Base-by-base conservation (phyloP, 2,888 invertebrate species). In the Ichneumoninae sp. region DNA sequence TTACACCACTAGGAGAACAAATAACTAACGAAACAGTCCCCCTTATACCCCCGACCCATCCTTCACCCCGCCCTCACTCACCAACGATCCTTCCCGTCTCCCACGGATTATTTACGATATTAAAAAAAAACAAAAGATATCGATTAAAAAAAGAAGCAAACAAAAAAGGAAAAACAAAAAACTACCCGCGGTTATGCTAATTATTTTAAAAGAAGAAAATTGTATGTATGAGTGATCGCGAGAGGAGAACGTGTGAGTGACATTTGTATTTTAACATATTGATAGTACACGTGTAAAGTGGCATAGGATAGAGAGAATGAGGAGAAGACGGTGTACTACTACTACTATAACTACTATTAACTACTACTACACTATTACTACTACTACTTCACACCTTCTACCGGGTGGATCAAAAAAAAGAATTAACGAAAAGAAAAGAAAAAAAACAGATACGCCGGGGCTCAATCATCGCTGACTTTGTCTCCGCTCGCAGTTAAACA, bases 231-330 rank as follows among this genome's bases (percentile, higher is more conserved):
- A 85, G 86, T 88, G 87, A 83, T 83, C 80, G 85, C 84, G 87
- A 88, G 87, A 88, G 87, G 85, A 87, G 86, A 83, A 85, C 86
- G 93, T 91, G 87, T 93, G 93, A 92, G 90, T 93, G 93, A 91
- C 82, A 93, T 93, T 93, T 93, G 93, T 93, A 93, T 93, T 93
- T 93, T 93, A 93, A 93, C 93, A 93, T 93, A 93, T 93, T 93
- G 91, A 93, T 93, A 93, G 93, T 92, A 92, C 89, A 90, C 89
- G 91, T 93, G 93, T 93, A 93, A 93, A 93, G 93, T 92, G 93
- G 93, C 92, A 90, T 93, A 93, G 92, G 91, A 91, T 93, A 92
- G 90, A 89, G 88, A 87, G 83, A 85, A 82, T 82, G 82, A 85
- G 84, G 76, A 80, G 84, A 85, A 80, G 84, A 85, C 84, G 84